Percentiles rank a stretch among this genome's conserved stretches.
phyloP scores from a whole-genome alignment of 1,140 invertebrate genomes.

The Anthonomus grandis region DNA sequence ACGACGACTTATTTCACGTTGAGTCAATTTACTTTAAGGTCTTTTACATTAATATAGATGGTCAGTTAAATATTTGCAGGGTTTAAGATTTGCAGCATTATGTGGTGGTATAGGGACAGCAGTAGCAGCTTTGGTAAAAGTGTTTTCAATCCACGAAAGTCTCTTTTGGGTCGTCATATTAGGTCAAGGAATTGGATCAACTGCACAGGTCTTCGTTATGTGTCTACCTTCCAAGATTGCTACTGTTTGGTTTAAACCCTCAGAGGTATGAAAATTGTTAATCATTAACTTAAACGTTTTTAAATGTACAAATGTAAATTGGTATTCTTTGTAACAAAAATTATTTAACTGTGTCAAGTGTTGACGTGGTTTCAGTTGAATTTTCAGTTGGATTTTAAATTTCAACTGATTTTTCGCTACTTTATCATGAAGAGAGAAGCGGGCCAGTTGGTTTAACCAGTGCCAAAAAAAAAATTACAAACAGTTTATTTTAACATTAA shows the following conservation, averaged over 20 bases:
- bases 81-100: slow-evolving; percentile 45
- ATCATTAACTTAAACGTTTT: no score
- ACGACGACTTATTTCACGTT: background rate
- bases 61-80: slow-evolving; percentile 31
- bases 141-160: slow-evolving; percentile 56
- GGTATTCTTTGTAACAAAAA: no score
- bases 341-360: no score
- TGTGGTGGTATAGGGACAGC: slow-evolving; percentile 48
- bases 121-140: slow-evolving; percentile 72
- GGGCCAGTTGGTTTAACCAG: no score
- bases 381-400: no score
- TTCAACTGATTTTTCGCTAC: no score
- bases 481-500: no score
- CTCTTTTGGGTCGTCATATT: slow-evolving; percentile 62
- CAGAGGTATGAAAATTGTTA: slow-evolving; percentile 64
- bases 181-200: slow-evolving; percentile 66
- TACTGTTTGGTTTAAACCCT: slow-evolving; percentile 55
- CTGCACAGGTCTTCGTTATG: slow-evolving; percentile 65
- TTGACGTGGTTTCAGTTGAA: no score
- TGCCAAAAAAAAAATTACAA: no score
- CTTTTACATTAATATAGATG: background rate
- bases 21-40: background rate
- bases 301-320: no score
- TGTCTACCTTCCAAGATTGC: slow-evolving; percentile 69
- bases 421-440: no score